These are phyloP conservation scores for Nothura maculosa DNA, from an alignment of 2,797 vertebrate genomes.

Conservation along the genomic window DNA sequence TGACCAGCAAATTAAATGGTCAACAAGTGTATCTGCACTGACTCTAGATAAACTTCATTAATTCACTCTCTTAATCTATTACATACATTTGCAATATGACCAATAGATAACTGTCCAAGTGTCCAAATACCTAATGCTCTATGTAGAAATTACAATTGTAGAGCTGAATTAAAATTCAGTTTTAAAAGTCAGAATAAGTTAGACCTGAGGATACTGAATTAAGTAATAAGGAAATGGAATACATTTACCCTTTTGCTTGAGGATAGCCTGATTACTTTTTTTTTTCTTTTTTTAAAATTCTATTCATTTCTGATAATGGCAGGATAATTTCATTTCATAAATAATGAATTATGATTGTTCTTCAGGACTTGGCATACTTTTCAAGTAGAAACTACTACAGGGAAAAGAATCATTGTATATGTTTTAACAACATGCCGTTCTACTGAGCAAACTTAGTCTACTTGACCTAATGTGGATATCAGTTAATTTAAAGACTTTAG, in stretches of 20 bases:
- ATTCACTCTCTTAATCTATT: not conserved
- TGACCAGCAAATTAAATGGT: rapidly evolving
- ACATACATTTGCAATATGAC: not conserved
- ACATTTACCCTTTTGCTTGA: not conserved
- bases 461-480: not conserved
- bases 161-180: not conserved
- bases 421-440: not conserved
- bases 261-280: not conserved
- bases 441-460: not conserved
- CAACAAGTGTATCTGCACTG: not conserved
- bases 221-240: not conserved
- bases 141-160: not conserved
- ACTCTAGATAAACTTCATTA: not conserved
- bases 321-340: not conserved
- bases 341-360: not conserved
- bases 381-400: not conserved
- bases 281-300: not conserved
- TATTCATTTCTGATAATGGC: not conserved
- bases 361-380: not conserved
- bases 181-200: not conserved
- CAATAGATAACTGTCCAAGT: not conserved
- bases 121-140: not conserved
- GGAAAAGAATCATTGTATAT: not conserved
- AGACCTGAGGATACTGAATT: not conserved
- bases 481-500: not conserved